These are phyloP conservation scores for Buphagus erythrorhynchus DNA, from an alignment of 2,797 vertebrate genomes.

Conservation along the genomic window DNA sequence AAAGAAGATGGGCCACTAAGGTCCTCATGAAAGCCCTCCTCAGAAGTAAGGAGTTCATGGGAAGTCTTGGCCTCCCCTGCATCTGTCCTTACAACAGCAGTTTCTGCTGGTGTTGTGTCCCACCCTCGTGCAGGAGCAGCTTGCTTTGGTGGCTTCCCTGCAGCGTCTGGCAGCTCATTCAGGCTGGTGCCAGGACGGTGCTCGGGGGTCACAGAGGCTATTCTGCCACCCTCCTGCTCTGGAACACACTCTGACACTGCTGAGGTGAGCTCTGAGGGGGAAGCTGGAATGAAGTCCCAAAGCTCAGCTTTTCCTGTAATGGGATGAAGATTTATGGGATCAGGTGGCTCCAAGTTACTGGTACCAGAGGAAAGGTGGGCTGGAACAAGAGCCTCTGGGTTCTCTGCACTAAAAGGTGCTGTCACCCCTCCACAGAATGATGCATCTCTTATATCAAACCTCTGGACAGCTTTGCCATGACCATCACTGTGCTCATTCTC, in stretches of 20 bases:
- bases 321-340: background rate
- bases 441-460: background rate
- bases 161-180: background rate
- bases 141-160: background rate
- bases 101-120: background rate
- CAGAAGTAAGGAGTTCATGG: background rate
- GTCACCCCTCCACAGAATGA: background rate
- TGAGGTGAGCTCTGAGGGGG: background rate
- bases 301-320: background rate
- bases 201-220: background rate
- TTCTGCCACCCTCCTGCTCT: background rate
- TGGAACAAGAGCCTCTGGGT: background rate
- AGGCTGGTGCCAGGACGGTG: background rate
- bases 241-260: rapidly evolving
- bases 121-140: background rate
- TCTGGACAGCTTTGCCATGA: background rate
- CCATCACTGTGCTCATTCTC: background rate
- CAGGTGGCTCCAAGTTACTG: background rate
- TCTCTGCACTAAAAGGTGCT: background rate
- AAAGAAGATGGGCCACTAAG: background rate
- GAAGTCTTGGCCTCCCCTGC: background rate
- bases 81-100: background rate
- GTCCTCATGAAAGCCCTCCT: background rate
- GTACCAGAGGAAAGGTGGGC: background rate
- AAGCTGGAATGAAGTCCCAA: background rate